Evolutionary conservation across 2,797 vertebrate species (phyloP).

Genomic region (Tangara arthus): DNA sequence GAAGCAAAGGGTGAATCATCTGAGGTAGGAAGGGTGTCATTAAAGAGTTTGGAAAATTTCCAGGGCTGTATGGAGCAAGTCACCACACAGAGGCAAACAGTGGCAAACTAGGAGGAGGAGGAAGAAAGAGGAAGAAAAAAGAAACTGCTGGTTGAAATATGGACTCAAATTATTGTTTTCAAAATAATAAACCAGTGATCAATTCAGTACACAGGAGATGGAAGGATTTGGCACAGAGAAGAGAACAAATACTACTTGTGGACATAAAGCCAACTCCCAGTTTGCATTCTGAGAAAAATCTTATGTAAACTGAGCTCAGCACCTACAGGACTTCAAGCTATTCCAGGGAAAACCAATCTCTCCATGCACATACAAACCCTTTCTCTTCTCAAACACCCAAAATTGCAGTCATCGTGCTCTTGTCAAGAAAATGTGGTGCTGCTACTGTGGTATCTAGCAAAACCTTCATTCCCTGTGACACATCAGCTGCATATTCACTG

Average conservation of each 20-base stretch:
- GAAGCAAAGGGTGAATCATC: slow-evolving; percentile 32
- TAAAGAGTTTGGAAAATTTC: slow-evolving; percentile 35
- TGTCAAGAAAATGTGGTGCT: neutral
- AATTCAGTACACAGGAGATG: neutral
- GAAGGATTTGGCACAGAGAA: neutral
- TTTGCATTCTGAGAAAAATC: slow-evolving; percentile 59
- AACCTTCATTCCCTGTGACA: neutral
- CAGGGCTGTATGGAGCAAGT: neutral
- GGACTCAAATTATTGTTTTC: slow-evolving; percentile 16
- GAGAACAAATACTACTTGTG: neutral
- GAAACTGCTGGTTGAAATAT: neutral
- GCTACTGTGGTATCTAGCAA: neutral
- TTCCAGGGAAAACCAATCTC: slow-evolving; percentile 60
- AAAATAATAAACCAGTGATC: neutral
- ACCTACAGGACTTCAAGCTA: slow-evolving; percentile 3
- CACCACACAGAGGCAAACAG: neutral
- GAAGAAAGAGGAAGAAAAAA: neutral
- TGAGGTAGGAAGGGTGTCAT: slow-evolving; percentile 51
- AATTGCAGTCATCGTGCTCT: neutral
- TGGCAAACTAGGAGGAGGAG: neutral
- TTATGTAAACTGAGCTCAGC: slow-evolving; percentile 49
- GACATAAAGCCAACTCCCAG: neutral
- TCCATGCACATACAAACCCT: slow-evolving; percentile 48
- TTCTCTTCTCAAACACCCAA: slow-evolving; percentile 40
- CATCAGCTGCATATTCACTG: neutral